Base-by-base conservation (phyloP, 2,888 invertebrate species). In the Halictus ligatus region DNA sequence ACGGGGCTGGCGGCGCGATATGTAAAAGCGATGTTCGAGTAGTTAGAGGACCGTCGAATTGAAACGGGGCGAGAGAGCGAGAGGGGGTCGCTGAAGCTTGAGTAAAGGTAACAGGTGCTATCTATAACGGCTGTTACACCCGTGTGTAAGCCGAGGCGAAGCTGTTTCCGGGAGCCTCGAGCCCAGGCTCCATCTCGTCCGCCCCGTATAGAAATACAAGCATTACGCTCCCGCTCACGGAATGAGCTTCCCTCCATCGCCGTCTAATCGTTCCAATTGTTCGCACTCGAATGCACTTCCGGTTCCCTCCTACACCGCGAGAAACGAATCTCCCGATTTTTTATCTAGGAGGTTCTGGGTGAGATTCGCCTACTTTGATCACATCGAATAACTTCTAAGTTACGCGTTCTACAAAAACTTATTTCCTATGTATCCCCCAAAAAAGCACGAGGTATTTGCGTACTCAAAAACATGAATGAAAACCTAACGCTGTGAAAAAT, bases 51-150 rank as follows among this genome's bases (percentile, higher is more conserved):
- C 78, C 83, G 76, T 84, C 81, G 88, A 86, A 85, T 86, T 87
- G 90, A 86, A 85, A 76, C 74, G 84, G 84, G 85, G 82, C 13
- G 89, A 80, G 81, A 83, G 86, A 85, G 86, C 69, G 74, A 83
- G 81, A 87, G 87, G 48, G 54, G 78, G 85, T 21, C 21, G 12
- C 69, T 89, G 89, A 86, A 86, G 88, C 83, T 80, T 87, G 89
- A 91, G 91, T 88, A 91, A 92, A 91, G 92, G 92, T 94, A 94
- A 94, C 93, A 94, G 94, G 94, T 94, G 94, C 90, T 92, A 92
- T 91, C 93, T 92, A 91, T 91, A 92, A 91, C 85, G 89, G 86
- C 77, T 85, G 89, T 89, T 88, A 88, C 88, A 91, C 88, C 87
- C 84, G 86, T 84, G 84, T 88, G 84, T 82, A 81, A 83, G 88